A percentile compares a stretch with the other conserved stretches of the same genome.
Evolutionary conservation across 2,797 vertebrate genomes (phyloP).

Genomic region (Lateolabrax maculatus): DNA sequence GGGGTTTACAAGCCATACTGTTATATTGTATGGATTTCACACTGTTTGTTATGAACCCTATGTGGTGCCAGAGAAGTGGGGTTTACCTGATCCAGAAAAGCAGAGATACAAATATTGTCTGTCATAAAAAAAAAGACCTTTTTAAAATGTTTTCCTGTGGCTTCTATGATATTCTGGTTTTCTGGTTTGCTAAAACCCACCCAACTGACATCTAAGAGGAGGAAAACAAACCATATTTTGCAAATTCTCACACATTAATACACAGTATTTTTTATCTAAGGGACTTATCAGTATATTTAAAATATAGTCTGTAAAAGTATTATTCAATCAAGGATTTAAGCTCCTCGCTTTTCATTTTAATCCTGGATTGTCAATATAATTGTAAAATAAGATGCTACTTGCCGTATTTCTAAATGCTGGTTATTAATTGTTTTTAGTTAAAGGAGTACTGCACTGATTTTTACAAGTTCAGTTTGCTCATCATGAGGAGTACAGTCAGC

Average conservation of each 20-base stretch:
- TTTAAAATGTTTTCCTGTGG: background rate
- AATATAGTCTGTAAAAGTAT: background rate
- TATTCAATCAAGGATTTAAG: background rate
- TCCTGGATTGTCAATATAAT: background rate
- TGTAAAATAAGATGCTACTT: background rate
- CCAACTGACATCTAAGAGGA: background rate
- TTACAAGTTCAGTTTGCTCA: background rate
- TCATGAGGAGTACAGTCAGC: background rate
- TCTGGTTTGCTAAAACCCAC: background rate
- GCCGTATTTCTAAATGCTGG: too few relatives aligned
- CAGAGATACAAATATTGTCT: too few relatives aligned
- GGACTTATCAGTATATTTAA: too few relatives aligned
- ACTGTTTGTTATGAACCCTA: background rate
- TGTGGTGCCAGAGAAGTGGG: background rate
- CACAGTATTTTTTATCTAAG: background rate
- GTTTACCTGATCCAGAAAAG: background rate
- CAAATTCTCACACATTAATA: background rate
- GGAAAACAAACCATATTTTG: background rate
- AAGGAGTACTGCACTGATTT: background rate
- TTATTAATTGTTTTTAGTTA: too few relatives aligned
- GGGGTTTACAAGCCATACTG: background rate
- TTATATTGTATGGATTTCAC: constrained; percentile 7
- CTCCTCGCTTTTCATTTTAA: background rate
- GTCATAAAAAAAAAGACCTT: background rate
- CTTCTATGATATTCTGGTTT: background rate